Evolutionary conservation across 1,140 invertebrate genomes (phyloP), one percentile per base, ranked within the genome.

Genomic region (Drosophila novamexicana): DNA sequence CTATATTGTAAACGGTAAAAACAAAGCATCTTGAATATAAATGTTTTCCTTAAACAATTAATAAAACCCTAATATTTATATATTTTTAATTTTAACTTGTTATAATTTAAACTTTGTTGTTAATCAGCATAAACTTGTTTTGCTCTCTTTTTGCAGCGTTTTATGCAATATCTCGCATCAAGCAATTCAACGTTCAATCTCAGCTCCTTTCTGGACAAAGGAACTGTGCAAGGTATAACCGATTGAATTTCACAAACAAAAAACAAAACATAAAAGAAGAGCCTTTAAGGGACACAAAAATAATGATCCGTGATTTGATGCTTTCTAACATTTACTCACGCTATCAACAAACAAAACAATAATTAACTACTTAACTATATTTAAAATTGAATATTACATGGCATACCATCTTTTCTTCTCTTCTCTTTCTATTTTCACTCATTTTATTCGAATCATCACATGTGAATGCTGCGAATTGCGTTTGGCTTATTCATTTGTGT

Each of bases 141-240:
- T 37, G 8, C 8, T 96, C 40, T 53, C 50, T 49, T 37, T 96
- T 45, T 96, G 77, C 96, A 99, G 98, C 96, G 99, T 93, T 99
- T 99, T 93, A 99, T 98, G 92, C 99, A 99, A 94, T 99, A 99
- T 94, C 94, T 99, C 93, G 99, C 99, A 59, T 99, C 98, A 73
- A 99, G 98, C 94, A 99, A 99, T 94, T 99, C 98, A 93, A 98
- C 97, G 84, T 99, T 99, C 95, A 98, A 99, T 94, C 95, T 99
- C 90, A 97, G 96, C 93, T 98, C 96, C 95, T 99, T 99, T 93
- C 94, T 99, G 92, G 99, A 99, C 93, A 99, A 99, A 94, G 97
- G 97, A 91, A 97, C 97, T 92, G 96, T 97, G 66, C 97, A 98
- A 97, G 97, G 97, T 98, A 95, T 63, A 89, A 52, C 18, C 62